Evolutionary conservation across 2,888 invertebrate genomes (phyloP).

Genomic region (Empis livida): DNA sequence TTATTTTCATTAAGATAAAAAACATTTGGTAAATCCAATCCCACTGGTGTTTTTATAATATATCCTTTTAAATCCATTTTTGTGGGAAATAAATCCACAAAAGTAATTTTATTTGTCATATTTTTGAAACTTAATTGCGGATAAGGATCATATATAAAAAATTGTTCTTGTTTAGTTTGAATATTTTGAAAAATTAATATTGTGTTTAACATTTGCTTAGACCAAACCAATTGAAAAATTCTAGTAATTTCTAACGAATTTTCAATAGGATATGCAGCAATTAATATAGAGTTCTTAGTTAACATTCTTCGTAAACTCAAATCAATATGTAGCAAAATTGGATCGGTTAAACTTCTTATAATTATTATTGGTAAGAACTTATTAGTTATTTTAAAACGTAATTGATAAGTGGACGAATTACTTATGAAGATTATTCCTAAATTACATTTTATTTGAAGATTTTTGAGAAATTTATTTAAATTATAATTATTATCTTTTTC

Average conservation of each 20-base stretch:
- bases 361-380: no score
- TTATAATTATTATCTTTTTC: no score
- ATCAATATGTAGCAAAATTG: no score
- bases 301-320: no score
- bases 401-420: no score
- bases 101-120: neutral
- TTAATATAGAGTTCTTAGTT: neutral
- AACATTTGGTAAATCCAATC: slow-evolving; percentile 20
- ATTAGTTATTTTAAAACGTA: no score
- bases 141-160: neutral
- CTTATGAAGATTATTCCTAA: no score
- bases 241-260: neutral
- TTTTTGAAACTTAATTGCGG: neutral
- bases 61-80: slow-evolving; percentile 9
- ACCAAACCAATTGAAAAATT: neutral
- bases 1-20: slow-evolving; percentile 14
- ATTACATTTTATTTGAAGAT: no score
- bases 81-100: neutral
- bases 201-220: neutral
- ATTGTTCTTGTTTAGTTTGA: neutral
- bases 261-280: neutral
- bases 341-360: no score
- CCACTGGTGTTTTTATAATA: slow-evolving; percentile 18
- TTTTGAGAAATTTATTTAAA: no score
- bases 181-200: neutral